phyloP scores from a whole-genome alignment of 1,140 invertebrate genomes.

The Drosophila truncata region DNA sequence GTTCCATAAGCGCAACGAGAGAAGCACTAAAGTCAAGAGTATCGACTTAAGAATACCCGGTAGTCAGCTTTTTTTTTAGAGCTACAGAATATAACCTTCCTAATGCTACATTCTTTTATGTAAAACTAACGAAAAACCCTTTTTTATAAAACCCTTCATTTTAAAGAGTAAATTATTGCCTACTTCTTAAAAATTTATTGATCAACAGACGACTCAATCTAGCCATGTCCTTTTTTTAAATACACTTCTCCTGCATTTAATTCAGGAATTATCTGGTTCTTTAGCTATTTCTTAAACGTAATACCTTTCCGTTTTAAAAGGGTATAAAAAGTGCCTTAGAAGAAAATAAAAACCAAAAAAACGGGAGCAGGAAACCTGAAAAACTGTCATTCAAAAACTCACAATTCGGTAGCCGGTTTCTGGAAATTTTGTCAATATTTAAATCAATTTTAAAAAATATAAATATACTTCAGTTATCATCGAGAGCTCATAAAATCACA shows the following conservation, averaged over 20 bases:
- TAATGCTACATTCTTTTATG: too few relatives aligned
- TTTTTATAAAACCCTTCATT: neutral
- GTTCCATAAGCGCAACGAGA: constrained; percentile 21
- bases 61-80: neutral
- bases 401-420: neutral
- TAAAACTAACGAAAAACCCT: accelerated
- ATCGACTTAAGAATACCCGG: neutral
- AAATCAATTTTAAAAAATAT: neutral
- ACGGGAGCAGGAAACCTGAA: neutral
- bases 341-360: neutral
- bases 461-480: neutral
- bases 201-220: neutral
- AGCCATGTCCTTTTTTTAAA: neutral
- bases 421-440: neutral
- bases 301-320: neutral
- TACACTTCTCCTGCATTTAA: neutral
- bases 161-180: too few relatives aligned
- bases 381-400: neutral
- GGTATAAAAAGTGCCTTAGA: neutral
- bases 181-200: neutral
- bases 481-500: neutral
- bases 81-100: neutral
- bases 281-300: neutral
- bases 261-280: neutral
- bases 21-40: too few relatives aligned